These are phyloP conservation scores for Spermophilus dauricus DNA, from an alignment of 2,113 vertebrate genomes.

Conservation along the genomic window DNA sequence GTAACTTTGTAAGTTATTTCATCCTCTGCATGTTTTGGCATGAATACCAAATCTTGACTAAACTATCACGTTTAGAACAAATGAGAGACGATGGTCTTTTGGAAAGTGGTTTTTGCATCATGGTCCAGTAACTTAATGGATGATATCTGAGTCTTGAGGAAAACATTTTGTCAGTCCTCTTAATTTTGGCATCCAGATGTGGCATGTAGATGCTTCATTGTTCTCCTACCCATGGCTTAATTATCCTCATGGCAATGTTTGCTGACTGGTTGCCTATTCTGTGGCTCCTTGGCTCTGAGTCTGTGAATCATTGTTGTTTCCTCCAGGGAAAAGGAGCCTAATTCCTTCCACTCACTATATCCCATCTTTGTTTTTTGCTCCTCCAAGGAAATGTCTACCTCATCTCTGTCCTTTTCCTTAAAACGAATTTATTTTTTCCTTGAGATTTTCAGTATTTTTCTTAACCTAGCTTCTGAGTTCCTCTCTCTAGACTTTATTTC, in stretches of 20 bases:
- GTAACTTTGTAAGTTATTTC: slow-evolving; percentile 4
- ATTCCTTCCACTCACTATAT: neutral
- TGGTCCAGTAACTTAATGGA: slow-evolving; percentile 21
- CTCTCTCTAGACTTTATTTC: neutral
- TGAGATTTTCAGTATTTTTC: neutral
- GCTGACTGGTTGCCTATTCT: neutral
- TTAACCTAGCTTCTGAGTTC: neutral
- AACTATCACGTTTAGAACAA: neutral
- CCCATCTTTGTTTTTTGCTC: neutral
- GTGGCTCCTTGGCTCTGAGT: neutral
- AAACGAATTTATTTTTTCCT: neutral
- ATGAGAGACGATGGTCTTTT: neutral
- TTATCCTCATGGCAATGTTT: neutral
- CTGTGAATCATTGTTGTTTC: neutral
- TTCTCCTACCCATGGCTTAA: neutral
- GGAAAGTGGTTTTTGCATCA: neutral
- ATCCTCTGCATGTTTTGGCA: neutral
- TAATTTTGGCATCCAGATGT: neutral
- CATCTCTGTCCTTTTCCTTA: neutral
- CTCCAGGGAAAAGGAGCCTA: neutral
- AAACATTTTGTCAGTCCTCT: neutral
- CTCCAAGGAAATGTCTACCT: neutral
- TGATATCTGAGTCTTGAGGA: slow-evolving; percentile 33
- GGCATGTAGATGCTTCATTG: neutral
- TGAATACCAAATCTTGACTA: too few species aligned